Percentiles rank a stretch among this genome's conserved stretches.
Evolutionary conservation across 2,888 invertebrate species (phyloP).

Genomic region (Drosophila paranaensis): DNA sequence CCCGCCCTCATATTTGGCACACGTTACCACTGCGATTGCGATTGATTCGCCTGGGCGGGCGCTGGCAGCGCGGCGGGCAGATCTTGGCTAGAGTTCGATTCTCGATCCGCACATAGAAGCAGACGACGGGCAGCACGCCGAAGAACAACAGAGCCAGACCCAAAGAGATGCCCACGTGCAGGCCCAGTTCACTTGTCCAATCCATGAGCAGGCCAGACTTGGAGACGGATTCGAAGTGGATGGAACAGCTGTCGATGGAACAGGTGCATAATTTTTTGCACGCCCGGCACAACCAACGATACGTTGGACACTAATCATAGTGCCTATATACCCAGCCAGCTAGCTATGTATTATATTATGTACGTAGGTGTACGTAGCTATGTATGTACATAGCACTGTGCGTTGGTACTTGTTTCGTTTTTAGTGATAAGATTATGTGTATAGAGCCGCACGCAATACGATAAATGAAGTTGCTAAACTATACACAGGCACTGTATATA

Average conservation of each 20-base stretch:
- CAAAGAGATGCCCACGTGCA: conserved; percentile 56
- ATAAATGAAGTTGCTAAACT: conserved; percentile 48
- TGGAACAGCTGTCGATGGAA: background rate
- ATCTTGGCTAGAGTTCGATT: conserved; percentile 64
- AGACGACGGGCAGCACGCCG: conserved; percentile 64
- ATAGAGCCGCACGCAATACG: conserved; percentile 22
- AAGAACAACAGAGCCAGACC: conserved; percentile 55
- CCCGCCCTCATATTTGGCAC: conserved; percentile 48
- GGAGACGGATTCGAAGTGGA: background rate
- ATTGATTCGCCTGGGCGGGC: conserved; percentile 30
- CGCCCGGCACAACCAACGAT: conserved; percentile 46
- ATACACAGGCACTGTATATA: background rate
- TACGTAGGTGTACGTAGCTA: background rate
- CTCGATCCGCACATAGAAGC: conserved; percentile 69
- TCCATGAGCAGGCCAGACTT: conserved; percentile 23
- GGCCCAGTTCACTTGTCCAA: conserved; percentile 39
- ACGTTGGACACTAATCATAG: conserved; percentile 44
- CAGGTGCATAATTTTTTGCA: conserved; percentile 32
- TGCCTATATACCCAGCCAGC: conserved; percentile 8
- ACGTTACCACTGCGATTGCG: conserved; percentile 62
- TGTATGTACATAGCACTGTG: conserved; percentile 13
- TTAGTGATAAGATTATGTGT: conserved; percentile 51
- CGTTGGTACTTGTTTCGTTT: conserved; percentile 30
- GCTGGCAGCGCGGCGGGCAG: conserved; percentile 50
- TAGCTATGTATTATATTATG: conserved; percentile 6